These are phyloP conservation scores for Leptosomus discolor DNA, from an alignment of 2,113 vertebrate species.

Conservation along the genomic window DNA sequence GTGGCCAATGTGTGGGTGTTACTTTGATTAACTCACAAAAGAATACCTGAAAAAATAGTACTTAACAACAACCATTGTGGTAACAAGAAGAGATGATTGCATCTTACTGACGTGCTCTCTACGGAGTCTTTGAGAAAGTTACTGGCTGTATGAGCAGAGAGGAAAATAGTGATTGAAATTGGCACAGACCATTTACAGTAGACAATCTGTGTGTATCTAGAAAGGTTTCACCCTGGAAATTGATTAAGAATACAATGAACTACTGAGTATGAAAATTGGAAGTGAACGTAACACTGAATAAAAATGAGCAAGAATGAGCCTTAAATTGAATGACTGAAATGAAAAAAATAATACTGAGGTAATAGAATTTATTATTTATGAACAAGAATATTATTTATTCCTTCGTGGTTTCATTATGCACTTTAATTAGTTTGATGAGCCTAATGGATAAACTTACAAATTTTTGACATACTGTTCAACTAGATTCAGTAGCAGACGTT, in stretches of 20 bases:
- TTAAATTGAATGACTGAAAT: not conserved
- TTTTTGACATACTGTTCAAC: not conserved
- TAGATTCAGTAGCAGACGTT: not conserved
- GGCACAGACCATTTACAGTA: not conserved
- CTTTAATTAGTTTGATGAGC: not conserved
- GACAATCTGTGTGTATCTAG: not conserved
- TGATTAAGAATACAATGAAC: not conserved
- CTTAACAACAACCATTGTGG: not conserved
- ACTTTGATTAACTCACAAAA: not conserved
- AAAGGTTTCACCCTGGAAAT: not conserved
- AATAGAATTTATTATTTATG: not conserved
- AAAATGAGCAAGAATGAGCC: not conserved
- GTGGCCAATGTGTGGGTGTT: not conserved
- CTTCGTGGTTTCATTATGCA: not conserved
- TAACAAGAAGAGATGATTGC: not conserved
- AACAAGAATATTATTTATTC: not conserved
- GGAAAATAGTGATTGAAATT: not conserved
- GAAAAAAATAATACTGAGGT: not conserved
- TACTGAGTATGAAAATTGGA: not conserved
- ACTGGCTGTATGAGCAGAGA: not conserved
- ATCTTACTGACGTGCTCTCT: not conserved
- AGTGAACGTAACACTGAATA: not conserved
- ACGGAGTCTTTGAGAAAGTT: not conserved
- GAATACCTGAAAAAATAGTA: not conserved
- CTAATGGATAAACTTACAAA: not conserved